Evolutionary conservation across 2,797 vertebrate species (phyloP).

Genomic region (Intellagama lesueurii): DNA sequence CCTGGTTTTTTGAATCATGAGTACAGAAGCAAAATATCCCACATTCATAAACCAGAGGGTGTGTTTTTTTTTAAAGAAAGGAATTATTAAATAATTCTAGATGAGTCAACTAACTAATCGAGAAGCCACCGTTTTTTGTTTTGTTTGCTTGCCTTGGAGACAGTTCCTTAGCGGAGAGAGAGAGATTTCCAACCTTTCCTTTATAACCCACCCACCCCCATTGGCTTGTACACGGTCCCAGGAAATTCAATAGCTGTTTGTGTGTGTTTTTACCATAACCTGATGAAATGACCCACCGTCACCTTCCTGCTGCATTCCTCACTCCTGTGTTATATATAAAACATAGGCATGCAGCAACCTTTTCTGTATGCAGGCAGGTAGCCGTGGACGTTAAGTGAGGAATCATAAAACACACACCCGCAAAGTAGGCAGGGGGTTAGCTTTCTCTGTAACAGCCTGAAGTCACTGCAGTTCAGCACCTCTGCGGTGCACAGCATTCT

Average conservation of each 20-base stretch:
- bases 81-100: not conserved
- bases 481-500: not conserved
- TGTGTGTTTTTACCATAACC: not conserved
- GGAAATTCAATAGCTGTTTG: constrained; percentile 17
- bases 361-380: not conserved
- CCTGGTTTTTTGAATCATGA: too few species aligned
- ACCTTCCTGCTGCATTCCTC: not conserved
- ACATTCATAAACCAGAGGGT: too few species aligned
- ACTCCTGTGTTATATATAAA: not conserved
- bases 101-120: too few species aligned
- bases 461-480: not conserved
- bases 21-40: too few species aligned
- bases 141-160: constrained; percentile 1
- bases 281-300: constrained; percentile 14
- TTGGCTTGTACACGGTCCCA: not conserved
- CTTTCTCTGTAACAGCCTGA: not conserved
- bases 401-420: not conserved
- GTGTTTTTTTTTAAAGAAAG: too few species aligned
- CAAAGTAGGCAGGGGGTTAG: not conserved
- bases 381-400: not conserved
- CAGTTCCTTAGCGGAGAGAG: not conserved
- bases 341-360: not conserved
- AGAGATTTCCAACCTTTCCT: not conserved
- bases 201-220: not conserved
- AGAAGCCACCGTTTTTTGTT: too few species aligned